A percentile compares a stretch with the other conserved stretches of the same genome.
Conservation (phyloP, 2,888 invertebrate genomes). For the Oligia latruncula region DNA sequence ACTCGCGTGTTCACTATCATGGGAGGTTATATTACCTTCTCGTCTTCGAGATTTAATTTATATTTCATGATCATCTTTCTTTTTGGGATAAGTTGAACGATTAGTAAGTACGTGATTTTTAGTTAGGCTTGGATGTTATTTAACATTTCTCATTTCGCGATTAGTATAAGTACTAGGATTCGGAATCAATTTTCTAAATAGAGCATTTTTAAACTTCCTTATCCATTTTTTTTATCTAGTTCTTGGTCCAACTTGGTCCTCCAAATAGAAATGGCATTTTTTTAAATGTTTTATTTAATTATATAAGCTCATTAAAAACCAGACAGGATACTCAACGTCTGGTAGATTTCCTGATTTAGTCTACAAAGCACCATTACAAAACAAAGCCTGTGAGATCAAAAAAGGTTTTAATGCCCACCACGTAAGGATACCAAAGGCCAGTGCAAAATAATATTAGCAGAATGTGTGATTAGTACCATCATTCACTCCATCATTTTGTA, state of each 20-base stretch:
- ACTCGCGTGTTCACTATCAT: slow-evolving; percentile 49
- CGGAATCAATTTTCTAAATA: not conserved
- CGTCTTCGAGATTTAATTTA: slow-evolving; percentile 34
- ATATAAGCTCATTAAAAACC: slow-evolving; percentile 7
- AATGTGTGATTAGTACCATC: slow-evolving; percentile 30
- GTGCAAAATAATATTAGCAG: slow-evolving; percentile 30
- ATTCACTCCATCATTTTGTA: slow-evolving; percentile 40
- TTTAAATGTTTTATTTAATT: not conserved
- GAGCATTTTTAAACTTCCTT: not conserved
- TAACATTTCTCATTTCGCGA: not conserved
- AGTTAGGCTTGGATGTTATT: not conserved
- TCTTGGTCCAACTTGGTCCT: not conserved
- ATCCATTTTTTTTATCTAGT: not conserved
- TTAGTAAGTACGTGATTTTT: slow-evolving; percentile 7
- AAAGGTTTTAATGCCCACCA: slow-evolving; percentile 56
- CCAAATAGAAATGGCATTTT: not conserved
- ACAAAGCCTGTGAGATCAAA: slow-evolving; percentile 42
- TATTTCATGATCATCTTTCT: slow-evolving; percentile 13
- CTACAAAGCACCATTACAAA: slow-evolving; percentile 57
- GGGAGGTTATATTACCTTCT: slow-evolving; percentile 24
- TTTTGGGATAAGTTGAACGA: slow-evolving; percentile 5
- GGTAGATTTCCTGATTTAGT: slow-evolving; percentile 41
- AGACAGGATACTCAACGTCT: slow-evolving; percentile 32
- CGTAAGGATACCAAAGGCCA: slow-evolving; percentile 52
- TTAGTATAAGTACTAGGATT: not conserved